phyloP scores from a whole-genome alignment of 2,797 vertebrate species.

The Oceanodroma leucorhoa region DNA sequence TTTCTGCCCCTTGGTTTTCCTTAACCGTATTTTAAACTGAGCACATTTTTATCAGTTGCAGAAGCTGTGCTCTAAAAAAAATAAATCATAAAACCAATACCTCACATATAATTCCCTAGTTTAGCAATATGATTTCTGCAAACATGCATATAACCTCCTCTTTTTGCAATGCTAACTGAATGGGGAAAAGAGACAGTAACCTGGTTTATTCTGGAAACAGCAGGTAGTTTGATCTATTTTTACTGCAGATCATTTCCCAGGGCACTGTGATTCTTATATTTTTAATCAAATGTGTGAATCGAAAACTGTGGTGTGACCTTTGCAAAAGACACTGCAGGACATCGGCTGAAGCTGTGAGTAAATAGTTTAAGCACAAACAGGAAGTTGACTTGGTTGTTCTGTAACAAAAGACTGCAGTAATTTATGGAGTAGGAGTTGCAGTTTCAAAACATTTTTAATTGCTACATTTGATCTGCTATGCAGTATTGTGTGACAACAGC shows the following conservation, averaged over 20 bases:
- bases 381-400: constrained; percentile 66
- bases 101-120: constrained; percentile 47
- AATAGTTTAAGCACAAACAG: constrained; percentile 67
- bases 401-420: constrained; percentile 61
- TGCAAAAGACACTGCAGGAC: constrained; percentile 72
- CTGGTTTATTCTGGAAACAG: constrained; percentile 67
- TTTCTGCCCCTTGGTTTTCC: constrained; percentile 33
- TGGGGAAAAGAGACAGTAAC: constrained; percentile 66
- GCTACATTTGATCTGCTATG: constrained; percentile 63
- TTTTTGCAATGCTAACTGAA: constrained; percentile 63
- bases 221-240: constrained; percentile 77
- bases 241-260: constrained; percentile 76
- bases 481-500: constrained; percentile 60
- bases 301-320: constrained; percentile 74
- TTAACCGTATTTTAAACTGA: constrained; percentile 23
- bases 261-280: constrained; percentile 73
- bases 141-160: constrained; percentile 29
- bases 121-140: constrained; percentile 45
- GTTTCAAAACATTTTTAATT: constrained; percentile 67
- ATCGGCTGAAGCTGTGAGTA: constrained; percentile 67
- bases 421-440: constrained; percentile 56
- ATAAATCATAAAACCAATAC: background rate
- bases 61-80: background rate
- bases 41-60: constrained; percentile 30
- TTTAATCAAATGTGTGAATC: constrained; percentile 82